phyloP scores from a whole-genome alignment of 2,797 vertebrate genomes.

The Diceros bicornis region DNA sequence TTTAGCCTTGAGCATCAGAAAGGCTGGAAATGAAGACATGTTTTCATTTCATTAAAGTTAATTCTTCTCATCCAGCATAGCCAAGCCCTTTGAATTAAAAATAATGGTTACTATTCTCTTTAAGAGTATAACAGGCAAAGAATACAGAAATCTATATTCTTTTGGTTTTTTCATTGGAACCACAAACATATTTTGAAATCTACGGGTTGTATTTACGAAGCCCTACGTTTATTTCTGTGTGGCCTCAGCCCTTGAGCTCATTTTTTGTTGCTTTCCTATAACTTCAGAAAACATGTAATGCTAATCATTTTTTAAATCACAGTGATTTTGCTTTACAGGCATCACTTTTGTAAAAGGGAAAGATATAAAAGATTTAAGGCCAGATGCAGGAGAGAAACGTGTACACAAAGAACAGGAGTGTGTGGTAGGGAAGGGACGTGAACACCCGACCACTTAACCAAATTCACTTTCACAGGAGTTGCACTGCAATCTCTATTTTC shows the following conservation, averaged over 20 bases:
- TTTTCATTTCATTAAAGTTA: constrained; percentile 27
- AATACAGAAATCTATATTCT: not conserved
- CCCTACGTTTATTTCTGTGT: not conserved
- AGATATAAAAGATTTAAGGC: constrained; percentile 24
- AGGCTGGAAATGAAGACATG: not conserved
- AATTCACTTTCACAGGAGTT: constrained; percentile 28
- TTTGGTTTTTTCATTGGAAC: not conserved
- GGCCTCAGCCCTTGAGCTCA: not conserved
- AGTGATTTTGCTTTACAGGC: constrained; percentile 43
- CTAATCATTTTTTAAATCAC: constrained; percentile 59
- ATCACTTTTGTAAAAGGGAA: constrained; percentile 22
- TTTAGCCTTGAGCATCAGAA: not conserved
- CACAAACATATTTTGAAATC: not conserved
- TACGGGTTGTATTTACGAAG: constrained; percentile 23
- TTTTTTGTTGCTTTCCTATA: constrained; percentile 45
- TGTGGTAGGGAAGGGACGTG: too few relatives aligned
- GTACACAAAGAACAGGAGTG: not conserved
- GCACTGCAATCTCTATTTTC: constrained; percentile 30
- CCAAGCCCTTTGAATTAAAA: not conserved
- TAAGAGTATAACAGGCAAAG: not conserved
- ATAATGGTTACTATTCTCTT: not conserved
- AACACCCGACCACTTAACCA: constrained; percentile 24
- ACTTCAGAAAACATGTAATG: constrained; percentile 46
- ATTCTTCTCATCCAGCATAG: not conserved
- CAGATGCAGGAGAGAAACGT: not conserved